Base-by-base conservation (phyloP, 2,888 invertebrate genomes). In the Tiliacea citrago region DNA sequence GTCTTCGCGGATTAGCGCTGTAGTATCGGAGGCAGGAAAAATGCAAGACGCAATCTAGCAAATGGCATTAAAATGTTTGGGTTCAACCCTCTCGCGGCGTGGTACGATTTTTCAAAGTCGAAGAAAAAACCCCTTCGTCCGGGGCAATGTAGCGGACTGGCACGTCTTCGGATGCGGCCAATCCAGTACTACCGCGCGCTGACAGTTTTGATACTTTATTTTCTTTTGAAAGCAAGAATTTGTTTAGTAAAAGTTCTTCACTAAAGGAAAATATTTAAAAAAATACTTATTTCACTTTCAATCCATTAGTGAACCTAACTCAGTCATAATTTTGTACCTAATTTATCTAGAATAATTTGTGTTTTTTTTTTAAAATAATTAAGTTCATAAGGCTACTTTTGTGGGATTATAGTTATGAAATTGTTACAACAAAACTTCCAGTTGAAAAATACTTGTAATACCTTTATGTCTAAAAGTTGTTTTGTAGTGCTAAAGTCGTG, bases 21-120 rank as follows among this genome's bases (percentile, higher is more conserved):
- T 93, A 92, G 92, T 92, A 92, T 91, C 88, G 88, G 91, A 91
- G 91, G 91, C 90, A 87, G 92, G 93, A 96, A 96, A 96, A 96
- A 96, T 96, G 95, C 96, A 96, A 95, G 95, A 93, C 94, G 95
- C 95, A 96, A 96, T 96, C 96, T 96, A 95, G 94, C 94, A 96
- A 96, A 96, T 96, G 96, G 96, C 94, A 96, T 96, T 96, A 96
- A 96, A 96, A 95, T 96, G 96, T 96, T 96, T 94, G 93, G 94
- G 91, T 91, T 93, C 93, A 95, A 95, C 96, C 96, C 96, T 94
- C 95, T 95, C 94, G 90, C 89, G 92, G 93, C 92, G 90, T 91
- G 91, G 90, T 88, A 91, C 94, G 95, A 96, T 96, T 96, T 96
- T 95, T 96, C 96, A 96, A 95, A 96, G 96, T 95, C 94, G 93